These are phyloP conservation scores for Nesoenas mayeri DNA, from an alignment of 2,113 vertebrate species.

Conservation along the genomic window DNA sequence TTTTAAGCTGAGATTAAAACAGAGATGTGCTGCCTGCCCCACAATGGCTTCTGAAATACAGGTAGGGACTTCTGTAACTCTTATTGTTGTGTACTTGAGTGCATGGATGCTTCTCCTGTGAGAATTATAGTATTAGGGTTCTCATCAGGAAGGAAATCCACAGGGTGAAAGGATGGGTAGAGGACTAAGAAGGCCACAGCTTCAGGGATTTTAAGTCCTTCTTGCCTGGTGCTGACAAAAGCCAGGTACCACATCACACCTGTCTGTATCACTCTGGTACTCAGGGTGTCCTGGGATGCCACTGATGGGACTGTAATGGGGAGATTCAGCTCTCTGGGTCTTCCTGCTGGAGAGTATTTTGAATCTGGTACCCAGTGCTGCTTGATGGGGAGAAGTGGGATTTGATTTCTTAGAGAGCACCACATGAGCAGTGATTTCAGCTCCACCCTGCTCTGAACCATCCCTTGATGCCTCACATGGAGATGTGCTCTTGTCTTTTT, in stretches of 20 bases:
- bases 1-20: not conserved
- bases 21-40: not conserved
- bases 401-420: not conserved
- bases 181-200: not conserved
- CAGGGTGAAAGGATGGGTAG: not conserved
- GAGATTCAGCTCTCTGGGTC: too few relatives aligned
- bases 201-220: not conserved
- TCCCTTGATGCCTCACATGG: not conserved
- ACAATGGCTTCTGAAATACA: not conserved
- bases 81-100: not conserved
- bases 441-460: not conserved
- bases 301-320: not conserved
- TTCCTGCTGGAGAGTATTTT: fast-evolving
- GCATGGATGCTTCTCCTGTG: fast-evolving
- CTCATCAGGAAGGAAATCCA: not conserved
- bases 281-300: not conserved
- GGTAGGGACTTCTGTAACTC: not conserved
- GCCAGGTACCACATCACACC: not conserved
- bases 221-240: not conserved
- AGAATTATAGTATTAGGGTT: not conserved
- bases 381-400: not conserved
- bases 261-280: not conserved
- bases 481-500: not conserved
- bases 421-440: fast-evolving
- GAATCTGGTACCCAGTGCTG: not conserved